Conservation (phyloP, 2,888 invertebrate species). For the Cataglyphis livida region DNA sequence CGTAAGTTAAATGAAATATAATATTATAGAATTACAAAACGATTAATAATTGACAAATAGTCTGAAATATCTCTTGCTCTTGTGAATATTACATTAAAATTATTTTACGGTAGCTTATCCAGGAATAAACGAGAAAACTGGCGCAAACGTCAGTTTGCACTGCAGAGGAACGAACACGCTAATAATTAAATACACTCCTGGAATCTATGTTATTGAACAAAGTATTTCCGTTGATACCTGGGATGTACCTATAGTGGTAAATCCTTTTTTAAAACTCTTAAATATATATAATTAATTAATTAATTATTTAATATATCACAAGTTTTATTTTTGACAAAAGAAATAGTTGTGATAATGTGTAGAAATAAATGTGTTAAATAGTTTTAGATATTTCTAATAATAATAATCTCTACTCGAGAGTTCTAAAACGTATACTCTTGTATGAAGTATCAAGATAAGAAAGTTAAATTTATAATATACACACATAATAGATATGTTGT, state of each 20-base stretch:
- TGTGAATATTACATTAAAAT: conserved; percentile 16
- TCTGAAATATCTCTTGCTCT: not conserved
- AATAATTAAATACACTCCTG: conserved; percentile 75
- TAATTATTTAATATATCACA: not conserved
- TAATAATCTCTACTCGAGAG: not conserved
- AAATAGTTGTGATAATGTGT: not conserved
- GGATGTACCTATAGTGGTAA: conserved; percentile 67
- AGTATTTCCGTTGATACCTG: conserved; percentile 44
- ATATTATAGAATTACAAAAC: not conserved
- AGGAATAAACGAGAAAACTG: conserved; percentile 52
- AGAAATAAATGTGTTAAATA: no score
- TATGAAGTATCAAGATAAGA: not conserved
- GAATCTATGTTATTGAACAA: conserved; percentile 76
- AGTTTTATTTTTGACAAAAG: not conserved
- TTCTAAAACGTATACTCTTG: not conserved
- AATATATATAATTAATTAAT: not conserved
- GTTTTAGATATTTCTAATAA: no score
- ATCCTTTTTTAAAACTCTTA: conserved; percentile 5
- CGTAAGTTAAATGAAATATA: conserved; percentile 44
- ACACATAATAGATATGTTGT: not conserved
- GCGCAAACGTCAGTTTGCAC: conserved; percentile 73
- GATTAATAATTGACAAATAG: not conserved
- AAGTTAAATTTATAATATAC: not conserved
- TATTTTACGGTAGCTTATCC: conserved; percentile 44
- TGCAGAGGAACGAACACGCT: conserved; percentile 73